Evolutionary conservation across 2,888 invertebrate species (phyloP).

Genomic region (Seira musarum): DNA sequence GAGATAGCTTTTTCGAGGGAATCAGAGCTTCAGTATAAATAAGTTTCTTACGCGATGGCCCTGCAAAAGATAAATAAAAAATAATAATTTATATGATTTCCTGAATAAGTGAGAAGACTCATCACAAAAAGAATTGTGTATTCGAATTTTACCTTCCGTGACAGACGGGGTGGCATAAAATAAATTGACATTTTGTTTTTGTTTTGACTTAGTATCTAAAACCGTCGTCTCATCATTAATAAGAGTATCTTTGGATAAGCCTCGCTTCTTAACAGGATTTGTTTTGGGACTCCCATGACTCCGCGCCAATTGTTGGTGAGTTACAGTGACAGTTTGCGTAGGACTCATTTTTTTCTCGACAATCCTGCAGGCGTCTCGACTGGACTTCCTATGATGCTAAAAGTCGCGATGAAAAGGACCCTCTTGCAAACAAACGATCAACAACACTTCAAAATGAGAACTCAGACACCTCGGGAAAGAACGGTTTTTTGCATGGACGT

Average conservation of each 20-base stretch:
- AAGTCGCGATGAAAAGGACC: too few relatives aligned
- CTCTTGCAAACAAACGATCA: too few relatives aligned
- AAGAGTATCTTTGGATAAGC: not conserved
- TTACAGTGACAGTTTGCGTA: slow-evolving; percentile 7
- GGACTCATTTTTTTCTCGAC: slow-evolving; percentile 30
- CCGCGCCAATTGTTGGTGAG: slow-evolving; percentile 12
- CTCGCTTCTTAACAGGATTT: not conserved
- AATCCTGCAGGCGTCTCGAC: too few relatives aligned
- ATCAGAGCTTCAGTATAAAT: not conserved
- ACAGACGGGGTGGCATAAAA: not conserved
- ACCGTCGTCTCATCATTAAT: too few relatives aligned
- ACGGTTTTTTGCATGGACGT: not conserved
- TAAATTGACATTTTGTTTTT: not conserved
- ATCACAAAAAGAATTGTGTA: not conserved
- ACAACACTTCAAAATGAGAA: too few relatives aligned
- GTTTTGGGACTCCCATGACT: slow-evolving; percentile 25
- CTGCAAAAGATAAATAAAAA: not conserved
- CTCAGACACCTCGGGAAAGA: not conserved
- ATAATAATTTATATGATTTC: too few relatives aligned
- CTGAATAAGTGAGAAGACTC: too few relatives aligned
- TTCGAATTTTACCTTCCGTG: not conserved
- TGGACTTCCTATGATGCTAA: too few relatives aligned
- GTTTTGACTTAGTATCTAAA: too few relatives aligned
- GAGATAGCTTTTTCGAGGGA: too few relatives aligned
- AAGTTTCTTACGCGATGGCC: not conserved